A percentile compares a stretch with the other conserved stretches of the same genome.
phyloP scores from a whole-genome alignment of 1,140 invertebrate species.

The Anthonomus grandis region DNA sequence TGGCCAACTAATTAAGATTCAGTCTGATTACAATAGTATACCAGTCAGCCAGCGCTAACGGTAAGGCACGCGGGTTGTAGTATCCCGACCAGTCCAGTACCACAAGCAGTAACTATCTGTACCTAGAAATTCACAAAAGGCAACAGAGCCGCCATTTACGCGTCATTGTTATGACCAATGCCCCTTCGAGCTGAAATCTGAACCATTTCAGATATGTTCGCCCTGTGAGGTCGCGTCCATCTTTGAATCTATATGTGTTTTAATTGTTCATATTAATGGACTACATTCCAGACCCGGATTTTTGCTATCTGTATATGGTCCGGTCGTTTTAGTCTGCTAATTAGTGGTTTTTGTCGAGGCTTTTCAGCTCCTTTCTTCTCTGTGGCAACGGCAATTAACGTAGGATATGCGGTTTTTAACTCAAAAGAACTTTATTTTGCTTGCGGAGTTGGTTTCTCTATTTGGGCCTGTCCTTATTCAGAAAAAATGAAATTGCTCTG shows the following conservation, averaged over 20 bases:
- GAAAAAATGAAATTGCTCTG: slow-evolving; percentile 6
- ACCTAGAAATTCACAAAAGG: slow-evolving; percentile 47
- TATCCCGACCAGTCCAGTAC: slow-evolving; percentile 19
- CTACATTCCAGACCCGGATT: slow-evolving; percentile 35
- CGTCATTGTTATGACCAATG: slow-evolving; percentile 44
- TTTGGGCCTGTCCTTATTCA: slow-evolving; percentile 12
- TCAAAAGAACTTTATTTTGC: slow-evolving; percentile 35
- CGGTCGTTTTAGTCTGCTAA: slow-evolving; percentile 27
- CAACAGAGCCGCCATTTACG: slow-evolving; percentile 39
- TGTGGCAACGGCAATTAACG: slow-evolving; percentile 20
- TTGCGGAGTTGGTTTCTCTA: slow-evolving; percentile 14
- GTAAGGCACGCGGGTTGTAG: slow-evolving; percentile 42
- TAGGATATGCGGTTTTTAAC: slow-evolving; percentile 13
- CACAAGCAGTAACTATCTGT: slow-evolving; percentile 43
- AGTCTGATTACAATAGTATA: slow-evolving; percentile 47
- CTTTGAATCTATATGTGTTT: slow-evolving; percentile 38
- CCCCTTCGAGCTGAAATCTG: slow-evolving; percentile 40
- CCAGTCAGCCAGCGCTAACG: slow-evolving; percentile 40
- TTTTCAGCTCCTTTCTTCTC: slow-evolving; percentile 16
- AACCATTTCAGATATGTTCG: slow-evolving; percentile 44
- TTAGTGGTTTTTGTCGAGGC: slow-evolving; percentile 29
- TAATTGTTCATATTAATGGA: slow-evolving; percentile 41
- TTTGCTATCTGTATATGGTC: slow-evolving; percentile 32
- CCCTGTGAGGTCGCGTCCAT: slow-evolving; percentile 40
- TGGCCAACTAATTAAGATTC: slow-evolving; percentile 48